phyloP scores from a whole-genome alignment of 2,113 vertebrate genomes.

The Strix uralensis region DNA sequence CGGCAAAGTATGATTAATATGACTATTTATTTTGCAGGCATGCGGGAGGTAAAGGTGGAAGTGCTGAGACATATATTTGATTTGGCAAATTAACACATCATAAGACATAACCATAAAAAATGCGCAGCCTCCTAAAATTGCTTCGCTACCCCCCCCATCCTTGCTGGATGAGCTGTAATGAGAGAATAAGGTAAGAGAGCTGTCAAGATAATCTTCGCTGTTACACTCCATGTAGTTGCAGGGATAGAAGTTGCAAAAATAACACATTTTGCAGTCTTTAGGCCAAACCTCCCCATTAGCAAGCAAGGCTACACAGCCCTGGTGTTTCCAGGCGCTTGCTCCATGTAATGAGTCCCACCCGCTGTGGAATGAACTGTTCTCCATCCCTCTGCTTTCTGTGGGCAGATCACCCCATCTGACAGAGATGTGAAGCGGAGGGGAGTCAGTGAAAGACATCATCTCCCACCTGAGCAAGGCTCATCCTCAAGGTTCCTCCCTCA shows the following conservation, averaged over 20 bases:
- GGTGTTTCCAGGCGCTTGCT: not conserved
- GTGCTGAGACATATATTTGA: constrained; percentile 54
- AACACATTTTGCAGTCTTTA: not conserved
- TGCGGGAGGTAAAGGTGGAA: constrained; percentile 51
- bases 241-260: constrained; percentile 1
- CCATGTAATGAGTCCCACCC: not conserved
- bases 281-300: not conserved
- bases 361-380: not conserved
- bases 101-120: constrained; percentile 61
- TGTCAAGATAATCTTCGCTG: constrained; percentile 31
- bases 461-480: not conserved
- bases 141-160: not conserved
- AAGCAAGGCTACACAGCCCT: not conserved
- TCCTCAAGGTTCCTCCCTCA: not conserved
- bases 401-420: not conserved
- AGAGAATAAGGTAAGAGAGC: constrained; percentile 32
- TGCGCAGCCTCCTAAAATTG: constrained; percentile 1
- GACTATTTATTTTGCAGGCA: constrained; percentile 63
- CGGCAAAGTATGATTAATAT: constrained; percentile 20
- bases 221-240: not conserved
- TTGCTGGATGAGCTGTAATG: constrained; percentile 38
- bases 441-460: not conserved
- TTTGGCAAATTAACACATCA: constrained; percentile 71
- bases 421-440: fast-evolving
- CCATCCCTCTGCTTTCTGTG: not conserved